Evolutionary conservation across 2,113 vertebrate genomes (phyloP).

Genomic region (Setophaga kirtlandii): DNA sequence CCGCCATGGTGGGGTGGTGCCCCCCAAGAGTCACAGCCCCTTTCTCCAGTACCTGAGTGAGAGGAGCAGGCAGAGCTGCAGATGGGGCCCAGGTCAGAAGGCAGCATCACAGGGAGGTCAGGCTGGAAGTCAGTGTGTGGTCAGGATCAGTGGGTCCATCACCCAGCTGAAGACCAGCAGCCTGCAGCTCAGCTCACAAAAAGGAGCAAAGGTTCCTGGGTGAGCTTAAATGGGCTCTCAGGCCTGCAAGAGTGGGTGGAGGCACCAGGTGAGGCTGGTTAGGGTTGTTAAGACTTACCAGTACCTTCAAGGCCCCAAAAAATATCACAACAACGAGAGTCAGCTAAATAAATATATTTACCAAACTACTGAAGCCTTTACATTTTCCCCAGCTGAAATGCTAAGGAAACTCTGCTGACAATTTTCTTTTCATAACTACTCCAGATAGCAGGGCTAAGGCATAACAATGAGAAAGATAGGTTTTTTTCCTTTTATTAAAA

Average conservation of each 20-base stretch:
- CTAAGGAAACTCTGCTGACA: neutral
- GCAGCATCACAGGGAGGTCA: rapidly evolving
- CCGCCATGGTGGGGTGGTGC: rapidly evolving
- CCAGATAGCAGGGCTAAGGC: neutral
- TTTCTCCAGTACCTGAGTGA: neutral
- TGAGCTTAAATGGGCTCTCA: neutral
- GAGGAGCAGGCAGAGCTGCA: neutral
- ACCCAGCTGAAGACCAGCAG: neutral
- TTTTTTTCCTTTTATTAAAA: neutral
- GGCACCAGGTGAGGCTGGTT: neutral
- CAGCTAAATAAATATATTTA: neutral
- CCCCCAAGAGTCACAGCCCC: neutral
- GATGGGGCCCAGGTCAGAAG: neutral
- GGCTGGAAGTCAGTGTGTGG: neutral
- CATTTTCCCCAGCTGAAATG: neutral
- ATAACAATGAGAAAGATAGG: neutral
- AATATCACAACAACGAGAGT: neutral
- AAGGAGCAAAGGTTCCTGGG: rapidly evolving
- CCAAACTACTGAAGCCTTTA: neutral
- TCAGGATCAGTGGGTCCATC: rapidly evolving
- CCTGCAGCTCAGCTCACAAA: neutral
- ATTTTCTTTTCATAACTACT: neutral
- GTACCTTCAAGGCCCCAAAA: neutral
- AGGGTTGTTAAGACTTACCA: neutral
- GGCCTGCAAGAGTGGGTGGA: neutral